Percentiles rank a stretch among this genome's conserved stretches.
phyloP scores from a whole-genome alignment of 2,888 invertebrate species.

The Acanthopleura granulata region DNA sequence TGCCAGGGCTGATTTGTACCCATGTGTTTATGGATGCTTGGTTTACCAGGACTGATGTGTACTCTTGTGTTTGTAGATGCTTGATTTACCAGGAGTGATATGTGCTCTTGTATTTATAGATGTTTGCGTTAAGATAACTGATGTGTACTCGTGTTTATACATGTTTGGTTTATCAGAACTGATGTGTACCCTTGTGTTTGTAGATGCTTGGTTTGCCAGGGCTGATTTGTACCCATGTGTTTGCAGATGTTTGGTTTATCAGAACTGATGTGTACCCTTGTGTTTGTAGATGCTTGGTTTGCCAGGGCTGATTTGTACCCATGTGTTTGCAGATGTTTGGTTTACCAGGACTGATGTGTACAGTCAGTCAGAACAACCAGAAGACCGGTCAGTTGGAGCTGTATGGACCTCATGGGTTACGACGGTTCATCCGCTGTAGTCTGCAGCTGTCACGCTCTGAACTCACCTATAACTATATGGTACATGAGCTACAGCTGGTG shows the following conservation, averaged over 20 bases:
- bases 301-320: neutral
- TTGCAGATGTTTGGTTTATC: constrained; percentile 70
- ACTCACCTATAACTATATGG: constrained; percentile 61
- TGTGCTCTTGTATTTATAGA: constrained; percentile 60
- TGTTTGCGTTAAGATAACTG: neutral
- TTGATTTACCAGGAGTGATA: constrained; percentile 70
- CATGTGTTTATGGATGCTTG: too few species aligned
- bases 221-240: neutral
- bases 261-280: constrained; percentile 69
- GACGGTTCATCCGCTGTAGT: constrained; percentile 61
- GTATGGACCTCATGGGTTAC: constrained; percentile 70
- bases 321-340: constrained; percentile 67
- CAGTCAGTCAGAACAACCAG: constrained; percentile 63
- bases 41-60: too few species aligned
- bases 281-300: neutral
- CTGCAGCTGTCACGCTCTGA: constrained; percentile 64
- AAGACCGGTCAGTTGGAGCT: constrained; percentile 60
- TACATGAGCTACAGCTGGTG: constrained; percentile 67
- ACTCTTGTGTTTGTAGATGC: too few species aligned
- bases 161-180: constrained; percentile 70
- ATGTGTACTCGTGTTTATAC: too few species aligned
- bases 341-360: constrained; percentile 70
- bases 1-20: constrained; percentile 70
- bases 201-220: neutral
- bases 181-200: constrained; percentile 63